Conservation (phyloP, 37 sponge, comb jelly and placozoan species). For the Aplysina aerophoba region DNA sequence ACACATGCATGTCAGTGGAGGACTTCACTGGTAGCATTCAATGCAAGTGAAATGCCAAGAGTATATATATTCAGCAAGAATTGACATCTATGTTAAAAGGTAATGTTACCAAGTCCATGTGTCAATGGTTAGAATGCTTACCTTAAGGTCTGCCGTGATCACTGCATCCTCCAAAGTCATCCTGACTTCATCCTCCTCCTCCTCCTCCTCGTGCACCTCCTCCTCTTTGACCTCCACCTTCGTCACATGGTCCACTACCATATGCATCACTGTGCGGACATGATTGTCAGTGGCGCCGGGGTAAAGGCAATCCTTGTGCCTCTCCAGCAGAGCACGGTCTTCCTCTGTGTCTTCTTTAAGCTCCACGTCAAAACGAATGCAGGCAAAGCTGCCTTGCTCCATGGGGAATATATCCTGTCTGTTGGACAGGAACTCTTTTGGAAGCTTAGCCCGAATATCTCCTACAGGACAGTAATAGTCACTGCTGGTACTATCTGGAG, state of each 20-base stretch:
- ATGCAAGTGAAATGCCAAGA: too few species aligned
- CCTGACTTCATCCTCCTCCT: background rate
- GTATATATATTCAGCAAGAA: too few species aligned
- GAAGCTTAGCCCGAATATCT: background rate
- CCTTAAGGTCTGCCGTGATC: too few species aligned
- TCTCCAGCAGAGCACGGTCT: background rate
- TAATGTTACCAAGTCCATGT: too few species aligned
- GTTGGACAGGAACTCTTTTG: slow-evolving; percentile 27
- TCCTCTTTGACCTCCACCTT: slow-evolving; percentile 7
- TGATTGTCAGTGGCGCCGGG: background rate
- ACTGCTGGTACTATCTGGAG: slow-evolving; percentile 8
- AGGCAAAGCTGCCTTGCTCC: slow-evolving; percentile 52
- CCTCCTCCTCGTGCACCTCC: slow-evolving; percentile 7
- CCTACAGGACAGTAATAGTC: slow-evolving; percentile 42
- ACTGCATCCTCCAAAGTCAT: too few species aligned
- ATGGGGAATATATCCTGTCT: slow-evolving; percentile 43
- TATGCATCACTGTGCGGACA: slow-evolving; percentile 59
- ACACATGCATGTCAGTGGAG: background rate
- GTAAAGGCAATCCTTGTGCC: background rate
- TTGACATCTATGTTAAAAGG: too few species aligned
- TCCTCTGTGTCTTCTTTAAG: background rate
- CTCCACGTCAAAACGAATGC: slow-evolving; percentile 60
- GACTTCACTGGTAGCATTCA: too few species aligned
- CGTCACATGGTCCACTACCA: slow-evolving; percentile 44
- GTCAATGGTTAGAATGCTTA: too few species aligned